Evolutionary conservation across 2,113 vertebrate genomes (phyloP), one percentile per base, ranked within the genome.

Genomic region (Melanerpes formicivorus): DNA sequence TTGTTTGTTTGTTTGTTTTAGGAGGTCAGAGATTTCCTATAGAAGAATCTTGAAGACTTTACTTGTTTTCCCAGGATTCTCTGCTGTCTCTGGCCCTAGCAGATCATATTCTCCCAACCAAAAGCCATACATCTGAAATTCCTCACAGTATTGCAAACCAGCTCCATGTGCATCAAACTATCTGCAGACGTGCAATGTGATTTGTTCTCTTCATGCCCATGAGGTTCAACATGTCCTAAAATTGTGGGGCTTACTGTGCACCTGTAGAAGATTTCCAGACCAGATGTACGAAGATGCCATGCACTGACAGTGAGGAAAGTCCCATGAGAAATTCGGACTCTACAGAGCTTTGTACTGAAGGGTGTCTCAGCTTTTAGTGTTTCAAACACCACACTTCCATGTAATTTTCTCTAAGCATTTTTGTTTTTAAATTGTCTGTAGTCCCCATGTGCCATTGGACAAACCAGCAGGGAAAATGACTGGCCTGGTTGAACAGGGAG

Each of bases 121-220:
- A 93, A 90, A 87, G 6, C 18, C 34, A 85, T 27, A 58, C 50
- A 87, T 90, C 56, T 87, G 87, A 69, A 91, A 87, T 77, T 74
- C 52, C 60, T 95, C 72, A 93, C 56, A 58, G 83, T 71, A 56
- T 21, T 91, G 42, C 23, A 74, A 77, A 90, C 37, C 18, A 85
- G 14, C 18, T 80, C 54, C 56, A 67, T 52, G 59, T 90, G 79
- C 37, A 80, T 73, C 34, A 93, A 89, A 87, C 40, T 16, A 66
- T 71, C 52, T 80, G 52, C 64, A 91, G 69, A 89, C 83, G 75
- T 74, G 25, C 64, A 59, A 15, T 55, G 42, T 64, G 18, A 52
- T 80, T 89, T 91, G 10, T 32, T 90, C 67, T 80, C 23, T 85
- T 56, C 21, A 27, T 4, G 6, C 12, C 34, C n/a, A 80, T 64